Evolutionary conservation across 2,113 vertebrate genomes (phyloP), one percentile per base, ranked within the genome.

Genomic region (Ceuthmochares aereus): DNA sequence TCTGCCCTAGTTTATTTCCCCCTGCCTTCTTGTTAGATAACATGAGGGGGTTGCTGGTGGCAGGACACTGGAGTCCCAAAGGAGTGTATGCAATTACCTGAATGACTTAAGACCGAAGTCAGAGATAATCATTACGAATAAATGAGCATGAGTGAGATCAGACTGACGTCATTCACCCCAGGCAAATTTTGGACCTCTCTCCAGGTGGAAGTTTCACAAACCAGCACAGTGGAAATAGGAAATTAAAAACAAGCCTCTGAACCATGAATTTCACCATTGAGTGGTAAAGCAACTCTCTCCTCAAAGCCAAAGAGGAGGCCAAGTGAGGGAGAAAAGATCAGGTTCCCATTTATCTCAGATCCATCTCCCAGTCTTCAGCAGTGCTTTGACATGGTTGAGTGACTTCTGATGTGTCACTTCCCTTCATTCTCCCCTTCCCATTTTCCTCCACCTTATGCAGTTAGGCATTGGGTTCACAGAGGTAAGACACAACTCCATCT

Each of bases 191-290:
- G 78, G 75, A 87, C 54, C 20, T 79, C 67, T 87, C 62, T 80
- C 87, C 1, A 11, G 67, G 51, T 29, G 25, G 93, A 95, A 93
- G 84, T 83, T 96, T 93, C 4, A 0, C 84, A 94, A 95, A 93
- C 84, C 81, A 93, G 72, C 5, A 1, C 70, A 80, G 66, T 91
- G 78, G 87, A 93, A 95, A 77, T 85, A 90, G 82, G 91, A 97
- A 97, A 95, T 94, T 95, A 93, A 94, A 96, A 96, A 58, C 87
- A 94, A 96, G 78, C 45, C 90, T 92, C 70, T 55, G 2, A 93
- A 84, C 84, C 89, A 77, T 91, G 90, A 89, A 94, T 93, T 95
- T 89, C 69, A 74, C 82, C 74, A 89, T 7, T 62, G 75, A 93
- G 32, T 55, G 67, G 67, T 95, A 95, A 80, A 62, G 87, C 52